phyloP scores from a whole-genome alignment of 1,140 invertebrate genomes.

The Ceratina australensis region DNA sequence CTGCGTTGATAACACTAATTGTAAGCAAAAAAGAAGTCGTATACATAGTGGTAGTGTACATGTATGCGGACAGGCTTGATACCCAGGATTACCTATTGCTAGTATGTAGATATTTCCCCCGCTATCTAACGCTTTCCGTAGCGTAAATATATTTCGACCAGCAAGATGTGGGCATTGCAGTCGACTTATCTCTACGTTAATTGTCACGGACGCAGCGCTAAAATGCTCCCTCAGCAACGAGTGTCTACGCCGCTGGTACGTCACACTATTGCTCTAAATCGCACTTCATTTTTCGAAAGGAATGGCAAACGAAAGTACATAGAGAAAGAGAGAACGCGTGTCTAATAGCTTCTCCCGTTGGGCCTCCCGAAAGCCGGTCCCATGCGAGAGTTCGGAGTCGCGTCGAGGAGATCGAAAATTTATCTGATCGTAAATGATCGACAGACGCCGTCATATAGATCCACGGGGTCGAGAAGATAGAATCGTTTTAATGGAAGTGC shows the following conservation, averaged over 20 bases:
- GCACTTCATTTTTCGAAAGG: no score
- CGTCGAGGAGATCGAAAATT: slow-evolving; percentile 7
- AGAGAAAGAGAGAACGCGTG: not conserved
- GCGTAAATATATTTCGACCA: slow-evolving; percentile 58
- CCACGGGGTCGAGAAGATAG: not conserved
- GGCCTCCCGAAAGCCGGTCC: no score
- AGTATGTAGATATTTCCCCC: slow-evolving; percentile 25
- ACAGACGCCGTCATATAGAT: not conserved
- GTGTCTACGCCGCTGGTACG: slow-evolving; percentile 57
- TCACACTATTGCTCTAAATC: slow-evolving; percentile 56
- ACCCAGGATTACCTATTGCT: slow-evolving; percentile 27
- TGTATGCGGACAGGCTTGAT: slow-evolving; percentile 42
- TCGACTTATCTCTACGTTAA: slow-evolving; percentile 63
- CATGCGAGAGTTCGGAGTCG: not conserved
- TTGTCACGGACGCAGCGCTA: slow-evolving; percentile 65
- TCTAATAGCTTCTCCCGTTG: not conserved
- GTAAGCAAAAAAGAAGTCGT: not conserved
- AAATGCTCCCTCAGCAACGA: slow-evolving; percentile 59
- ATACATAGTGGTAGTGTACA: slow-evolving; percentile 20
- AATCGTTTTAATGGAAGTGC: not conserved
- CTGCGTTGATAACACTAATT: slow-evolving; percentile 26
- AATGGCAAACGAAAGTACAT: no score
- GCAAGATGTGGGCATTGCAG: slow-evolving; percentile 54
- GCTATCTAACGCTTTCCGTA: slow-evolving; percentile 24
- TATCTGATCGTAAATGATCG: not conserved